phyloP scores from a whole-genome alignment of 2,888 invertebrate genomes.

The Torymus tubicola region DNA sequence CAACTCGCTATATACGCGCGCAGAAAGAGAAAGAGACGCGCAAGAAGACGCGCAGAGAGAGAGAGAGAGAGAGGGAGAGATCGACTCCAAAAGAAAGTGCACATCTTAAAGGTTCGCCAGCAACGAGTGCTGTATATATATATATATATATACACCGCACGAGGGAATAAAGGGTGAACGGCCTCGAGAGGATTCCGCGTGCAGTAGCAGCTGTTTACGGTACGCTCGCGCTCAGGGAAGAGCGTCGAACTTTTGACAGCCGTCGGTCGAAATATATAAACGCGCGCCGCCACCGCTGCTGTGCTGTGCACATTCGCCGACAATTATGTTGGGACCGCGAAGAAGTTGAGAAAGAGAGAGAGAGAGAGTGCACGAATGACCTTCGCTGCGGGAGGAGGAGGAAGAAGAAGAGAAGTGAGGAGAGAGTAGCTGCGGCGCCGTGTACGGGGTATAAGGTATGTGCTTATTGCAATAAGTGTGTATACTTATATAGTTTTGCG shows the following conservation, averaged over 20 bases:
- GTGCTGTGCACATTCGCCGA: background rate
- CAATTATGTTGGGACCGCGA: background rate
- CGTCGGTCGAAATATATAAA: background rate
- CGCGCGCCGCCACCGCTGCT: background rate
- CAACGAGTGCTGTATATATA: no score
- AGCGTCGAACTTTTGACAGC: conserved; percentile 20
- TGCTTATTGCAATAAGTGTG: no score
- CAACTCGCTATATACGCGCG: no score
- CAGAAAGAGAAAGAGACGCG: no score
- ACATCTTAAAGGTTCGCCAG: conserved; percentile 14
- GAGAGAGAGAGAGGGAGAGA: no score
- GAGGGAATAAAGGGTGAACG: conserved; percentile 29
- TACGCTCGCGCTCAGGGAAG: background rate
- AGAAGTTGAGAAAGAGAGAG: background rate
- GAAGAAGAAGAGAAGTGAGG: background rate
- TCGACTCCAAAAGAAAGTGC: no score
- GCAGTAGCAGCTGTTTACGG: no score
- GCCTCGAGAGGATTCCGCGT: conserved; percentile 20
- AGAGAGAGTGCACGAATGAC: background rate
- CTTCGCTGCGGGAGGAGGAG: background rate
- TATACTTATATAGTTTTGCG: no score
- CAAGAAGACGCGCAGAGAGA: no score
- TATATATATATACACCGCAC: background rate
- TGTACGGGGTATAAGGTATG: no score
- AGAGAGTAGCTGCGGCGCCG: no score